A percentile compares a stretch with the other conserved stretches of the same genome.
phyloP scores from a whole-genome alignment of 2,797 vertebrate species.

The Enteromius afrohamiltoni region DNA sequence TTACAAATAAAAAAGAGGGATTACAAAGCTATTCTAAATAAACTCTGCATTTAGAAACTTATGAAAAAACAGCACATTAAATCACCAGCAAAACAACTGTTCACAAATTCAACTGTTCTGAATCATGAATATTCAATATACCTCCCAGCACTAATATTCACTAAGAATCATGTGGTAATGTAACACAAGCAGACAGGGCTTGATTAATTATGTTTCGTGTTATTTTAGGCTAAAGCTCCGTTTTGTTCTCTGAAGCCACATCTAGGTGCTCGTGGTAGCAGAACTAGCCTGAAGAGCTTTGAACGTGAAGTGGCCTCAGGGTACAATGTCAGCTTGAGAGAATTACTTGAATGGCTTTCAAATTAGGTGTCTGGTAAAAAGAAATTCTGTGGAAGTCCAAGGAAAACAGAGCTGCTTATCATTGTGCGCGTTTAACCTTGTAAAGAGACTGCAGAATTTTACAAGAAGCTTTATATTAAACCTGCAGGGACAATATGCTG shows the following conservation, averaged over 20 bases:
- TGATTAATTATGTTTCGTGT: conserved; percentile 38
- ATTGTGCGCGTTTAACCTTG: conserved; percentile 27
- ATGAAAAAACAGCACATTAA: conserved; percentile 1
- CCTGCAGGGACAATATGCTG: conserved; percentile 4
- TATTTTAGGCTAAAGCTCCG: conserved; percentile 36
- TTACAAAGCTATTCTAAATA: not conserved
- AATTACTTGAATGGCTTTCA: conserved; percentile 34
- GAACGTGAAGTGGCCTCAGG: conserved; percentile 20
- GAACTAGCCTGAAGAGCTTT: conserved; percentile 18
- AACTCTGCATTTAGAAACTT: not conserved
- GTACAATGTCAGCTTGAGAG: conserved; percentile 36
- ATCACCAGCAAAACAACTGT: conserved; percentile 11
- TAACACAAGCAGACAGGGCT: conserved; percentile 13
- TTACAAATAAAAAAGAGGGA: not conserved
- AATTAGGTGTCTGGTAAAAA: conserved; percentile 44
- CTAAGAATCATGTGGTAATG: not conserved
- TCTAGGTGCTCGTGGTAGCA: conserved; percentile 26
- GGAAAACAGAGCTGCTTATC: conserved; percentile 47
- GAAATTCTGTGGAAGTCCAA: conserved; percentile 47
- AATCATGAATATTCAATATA: conserved; percentile 23
- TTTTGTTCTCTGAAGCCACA: conserved; percentile 39
- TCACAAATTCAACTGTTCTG: not conserved
- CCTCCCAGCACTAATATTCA: conserved; percentile 8
- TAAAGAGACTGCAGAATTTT: conserved; percentile 48
- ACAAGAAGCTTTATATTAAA: conserved; percentile 44